Conservation (phyloP, 2,888 invertebrate species). For the Orthosia incerta region DNA sequence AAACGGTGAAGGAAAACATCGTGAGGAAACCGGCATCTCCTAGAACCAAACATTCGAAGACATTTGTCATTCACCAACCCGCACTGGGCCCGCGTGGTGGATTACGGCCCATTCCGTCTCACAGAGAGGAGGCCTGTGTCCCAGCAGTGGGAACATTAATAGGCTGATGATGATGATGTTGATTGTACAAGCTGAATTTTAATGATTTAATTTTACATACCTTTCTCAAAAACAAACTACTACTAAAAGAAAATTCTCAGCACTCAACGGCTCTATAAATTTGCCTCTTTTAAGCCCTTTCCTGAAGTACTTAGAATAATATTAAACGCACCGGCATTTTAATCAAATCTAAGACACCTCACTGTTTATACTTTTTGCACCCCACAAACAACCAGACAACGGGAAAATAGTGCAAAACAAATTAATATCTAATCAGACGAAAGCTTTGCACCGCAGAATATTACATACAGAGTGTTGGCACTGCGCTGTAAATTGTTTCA, state of each 20-base stretch:
- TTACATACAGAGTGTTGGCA: slow-evolving; percentile 66
- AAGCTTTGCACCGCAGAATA: slow-evolving; percentile 69
- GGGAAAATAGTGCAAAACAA: slow-evolving; percentile 63
- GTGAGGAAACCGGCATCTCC: too few relatives aligned
- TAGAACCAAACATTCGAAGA: too few relatives aligned
- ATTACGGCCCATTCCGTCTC: too few relatives aligned
- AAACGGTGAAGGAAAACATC: too few relatives aligned
- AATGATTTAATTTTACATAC: too few relatives aligned
- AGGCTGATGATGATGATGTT: too few relatives aligned
- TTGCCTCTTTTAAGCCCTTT: not conserved
- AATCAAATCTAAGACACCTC: slow-evolving; percentile 59
- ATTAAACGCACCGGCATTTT: slow-evolving; percentile 54
- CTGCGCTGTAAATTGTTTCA: slow-evolving; percentile 61
- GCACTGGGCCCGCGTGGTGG: too few relatives aligned
- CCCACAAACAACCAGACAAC: slow-evolving; percentile 42
- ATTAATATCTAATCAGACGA: slow-evolving; percentile 72
- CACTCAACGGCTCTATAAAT: not conserved
- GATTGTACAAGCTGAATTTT: too few relatives aligned
- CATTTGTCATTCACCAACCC: too few relatives aligned
- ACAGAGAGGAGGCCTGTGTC: too few relatives aligned
- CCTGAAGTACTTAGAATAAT: slow-evolving; percentile 13
- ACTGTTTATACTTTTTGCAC: slow-evolving; percentile 46
- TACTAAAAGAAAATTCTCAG: not conserved
- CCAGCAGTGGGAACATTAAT: too few relatives aligned
- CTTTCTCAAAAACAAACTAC: not conserved